Evolutionary conservation across 2,113 vertebrate genomes (phyloP), one percentile per base, ranked within the genome.

Genomic region (Gasterosteus aculeatus): DNA sequence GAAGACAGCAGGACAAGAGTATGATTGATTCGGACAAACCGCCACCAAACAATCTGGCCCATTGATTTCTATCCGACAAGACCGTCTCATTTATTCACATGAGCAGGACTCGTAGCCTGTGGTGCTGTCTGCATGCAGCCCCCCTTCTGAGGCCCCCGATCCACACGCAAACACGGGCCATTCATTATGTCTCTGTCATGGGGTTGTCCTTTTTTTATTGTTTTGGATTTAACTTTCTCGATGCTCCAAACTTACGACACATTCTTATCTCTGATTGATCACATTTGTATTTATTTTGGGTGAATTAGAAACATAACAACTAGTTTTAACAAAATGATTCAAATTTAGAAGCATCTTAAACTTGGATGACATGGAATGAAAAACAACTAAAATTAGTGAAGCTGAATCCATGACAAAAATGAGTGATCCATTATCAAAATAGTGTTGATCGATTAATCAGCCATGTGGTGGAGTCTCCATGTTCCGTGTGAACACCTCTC

Each of bases 21-120:
- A 74, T 85, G 90, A 93, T 94, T 94, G 88, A 93, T 92, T 92
- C 90, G 22, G 77, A 85, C 77, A 72, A 85, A 81, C 78, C 73
- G 79, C 76, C 73, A 42, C 81, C 84, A 89, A 86, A 94, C 92
- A 93, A 91, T 92, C 90, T 85, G 78, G 61, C 84, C 88, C 89
- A 91, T 92, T 94, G 86, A 93, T 88, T 89, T 90, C 83, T 59
- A 72, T 75, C 69, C 10, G 49, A 89, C 83, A 86, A 80, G 66
- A 87, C 75, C 42, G 39, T 85, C 69, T 87, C 85, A 88, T 88
- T 85, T 85, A 63, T 83, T 80, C 81, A 82, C 82, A 79, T 71
- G 58, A 88, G 80, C 80, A 16, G 65, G 53, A 65, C 85, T 81
- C 67, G 54, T 10, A 71, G 56, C 64, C 83, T 46, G 81, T 64